Evolutionary conservation across 92 coral and sea anemone genomes (phyloP).

Genomic region (Zoanthus sociatus): DNA sequence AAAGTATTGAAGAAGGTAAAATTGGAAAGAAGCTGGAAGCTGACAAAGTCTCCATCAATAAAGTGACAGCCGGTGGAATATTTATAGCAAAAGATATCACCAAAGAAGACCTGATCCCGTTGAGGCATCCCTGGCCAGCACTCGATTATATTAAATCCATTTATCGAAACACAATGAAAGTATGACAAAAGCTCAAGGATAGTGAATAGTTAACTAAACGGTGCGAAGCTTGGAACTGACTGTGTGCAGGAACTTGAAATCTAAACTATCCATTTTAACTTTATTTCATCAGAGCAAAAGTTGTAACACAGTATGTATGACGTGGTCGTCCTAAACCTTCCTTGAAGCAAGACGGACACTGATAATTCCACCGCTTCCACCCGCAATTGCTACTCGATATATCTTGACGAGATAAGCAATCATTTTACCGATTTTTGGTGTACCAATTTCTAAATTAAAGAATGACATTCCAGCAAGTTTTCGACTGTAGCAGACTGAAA

Average conservation of each 20-base stretch:
- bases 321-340: slow-evolving; percentile 58
- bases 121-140: slow-evolving; percentile 73
- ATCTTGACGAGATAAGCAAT: no score
- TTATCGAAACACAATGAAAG: slow-evolving; percentile 74
- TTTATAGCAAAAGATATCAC: slow-evolving; percentile 38
- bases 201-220: not conserved
- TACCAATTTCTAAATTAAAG: not conserved
- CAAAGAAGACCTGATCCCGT: slow-evolving; percentile 49
- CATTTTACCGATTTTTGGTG: not conserved
- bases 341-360: slow-evolving; percentile 54
- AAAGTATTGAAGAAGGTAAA: slow-evolving; percentile 2
- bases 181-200: slow-evolving; percentile 64
- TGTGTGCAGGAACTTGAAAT: not conserved
- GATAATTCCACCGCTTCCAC: slow-evolving; percentile 39
- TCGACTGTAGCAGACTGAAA: no score
- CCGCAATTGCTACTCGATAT: not conserved
- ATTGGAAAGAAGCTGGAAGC: not conserved
- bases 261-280: not conserved
- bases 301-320: slow-evolving; percentile 31
- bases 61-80: slow-evolving; percentile 52
- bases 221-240: slow-evolving; percentile 37
- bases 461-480: not conserved
- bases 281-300: not conserved
- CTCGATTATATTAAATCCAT: slow-evolving; percentile 70
- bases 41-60: slow-evolving; percentile 8